Evolutionary conservation across 2,888 invertebrate species (phyloP).

Genomic region (Epinotia ramella): DNA sequence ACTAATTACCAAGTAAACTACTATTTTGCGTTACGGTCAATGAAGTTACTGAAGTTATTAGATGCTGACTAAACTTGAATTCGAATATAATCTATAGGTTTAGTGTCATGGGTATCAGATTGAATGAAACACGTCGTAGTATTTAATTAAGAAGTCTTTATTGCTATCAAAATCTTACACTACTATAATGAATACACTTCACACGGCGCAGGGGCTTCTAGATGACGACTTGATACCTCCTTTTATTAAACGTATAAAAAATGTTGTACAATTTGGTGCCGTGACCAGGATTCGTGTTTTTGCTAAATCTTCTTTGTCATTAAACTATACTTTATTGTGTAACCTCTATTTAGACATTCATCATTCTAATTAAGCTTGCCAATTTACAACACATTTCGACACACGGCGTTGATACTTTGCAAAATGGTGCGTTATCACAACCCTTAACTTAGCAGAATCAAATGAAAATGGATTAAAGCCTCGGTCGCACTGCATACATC

Average conservation of each 20-base stretch:
- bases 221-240: neutral
- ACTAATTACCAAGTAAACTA: too few relatives aligned
- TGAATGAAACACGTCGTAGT: constrained; percentile 3
- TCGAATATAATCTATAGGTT: too few relatives aligned
- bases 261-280: neutral
- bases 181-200: constrained; percentile 44
- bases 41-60: too few relatives aligned
- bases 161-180: constrained; percentile 56
- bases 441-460: neutral
- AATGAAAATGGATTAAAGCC: too few relatives aligned
- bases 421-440: neutral
- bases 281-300: neutral
- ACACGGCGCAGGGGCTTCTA: neutral
- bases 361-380: neutral
- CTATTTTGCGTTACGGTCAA: too few relatives aligned
- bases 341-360: neutral
- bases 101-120: constrained; percentile 58
- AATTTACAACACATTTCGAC: neutral
- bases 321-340: neutral
- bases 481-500: too few relatives aligned
- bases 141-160: constrained; percentile 34
- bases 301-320: neutral
- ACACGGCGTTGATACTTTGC: neutral
- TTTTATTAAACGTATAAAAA: neutral
- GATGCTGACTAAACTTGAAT: too few relatives aligned